These are phyloP conservation scores for Drosophila murphyi DNA, from an alignment of 1,140 invertebrate species.

Conservation along the genomic window DNA sequence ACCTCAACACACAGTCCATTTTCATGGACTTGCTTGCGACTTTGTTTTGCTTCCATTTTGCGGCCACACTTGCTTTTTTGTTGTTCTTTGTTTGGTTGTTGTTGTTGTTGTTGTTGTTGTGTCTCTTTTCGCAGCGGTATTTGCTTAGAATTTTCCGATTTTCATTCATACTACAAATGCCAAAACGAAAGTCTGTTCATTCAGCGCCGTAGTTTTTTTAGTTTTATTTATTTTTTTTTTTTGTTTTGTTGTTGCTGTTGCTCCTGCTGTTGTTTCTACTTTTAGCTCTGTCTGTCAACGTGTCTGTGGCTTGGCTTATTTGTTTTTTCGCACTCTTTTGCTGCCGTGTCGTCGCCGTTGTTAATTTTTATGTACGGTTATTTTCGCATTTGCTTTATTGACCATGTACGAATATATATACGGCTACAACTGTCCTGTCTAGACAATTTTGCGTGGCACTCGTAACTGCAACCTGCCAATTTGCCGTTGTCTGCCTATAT, in stretches of 20 bases:
- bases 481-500: slow-evolving; percentile 25
- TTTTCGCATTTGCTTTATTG: slow-evolving; percentile 79
- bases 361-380: slow-evolving; percentile 74
- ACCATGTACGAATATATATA: slow-evolving; percentile 52
- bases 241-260: slow-evolving; percentile 30
- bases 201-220: slow-evolving; percentile 27
- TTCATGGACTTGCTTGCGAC: slow-evolving; percentile 6
- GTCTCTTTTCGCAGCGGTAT: slow-evolving; percentile 38
- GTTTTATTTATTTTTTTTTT: slow-evolving; percentile 15
- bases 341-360: slow-evolving; percentile 74
- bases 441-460: slow-evolving; percentile 46
- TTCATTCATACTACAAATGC: slow-evolving; percentile 57
- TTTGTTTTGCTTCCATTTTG: slow-evolving; percentile 38
- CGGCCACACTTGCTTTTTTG: slow-evolving; percentile 13
- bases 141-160: slow-evolving; percentile 75
- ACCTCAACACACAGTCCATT: slow-evolving; percentile 37
- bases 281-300: slow-evolving; percentile 38
- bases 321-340: slow-evolving; percentile 45
- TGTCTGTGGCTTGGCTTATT: slow-evolving; percentile 38
- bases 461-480: slow-evolving; percentile 10
- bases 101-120: neutral
- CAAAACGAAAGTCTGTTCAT: slow-evolving; percentile 40
- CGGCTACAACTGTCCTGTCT: slow-evolving; percentile 46
- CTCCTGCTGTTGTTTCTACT: slow-evolving; percentile 40
- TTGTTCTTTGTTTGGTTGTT: slow-evolving; percentile 23